Evolutionary conservation across 2,113 vertebrate species (phyloP).

Genomic region (Dromas ardeola): DNA sequence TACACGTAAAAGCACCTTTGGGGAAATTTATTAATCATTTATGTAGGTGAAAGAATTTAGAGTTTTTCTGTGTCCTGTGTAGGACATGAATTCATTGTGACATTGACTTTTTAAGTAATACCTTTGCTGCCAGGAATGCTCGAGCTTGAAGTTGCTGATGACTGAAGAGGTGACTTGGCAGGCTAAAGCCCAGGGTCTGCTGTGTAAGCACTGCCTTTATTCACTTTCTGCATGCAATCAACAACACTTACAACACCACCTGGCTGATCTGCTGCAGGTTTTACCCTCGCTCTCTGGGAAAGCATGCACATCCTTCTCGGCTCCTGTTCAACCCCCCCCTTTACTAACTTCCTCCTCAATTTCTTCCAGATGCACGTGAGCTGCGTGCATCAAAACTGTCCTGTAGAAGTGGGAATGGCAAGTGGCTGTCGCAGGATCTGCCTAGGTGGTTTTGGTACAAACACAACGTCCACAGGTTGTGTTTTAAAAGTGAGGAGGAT

Average conservation of each 20-base stretch:
- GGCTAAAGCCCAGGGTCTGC: not conserved
- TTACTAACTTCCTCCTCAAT: rapidly evolving
- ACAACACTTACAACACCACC: not conserved
- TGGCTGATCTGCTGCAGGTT: not conserved
- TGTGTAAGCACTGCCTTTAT: not conserved
- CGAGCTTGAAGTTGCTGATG: not conserved
- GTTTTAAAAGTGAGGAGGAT: not conserved
- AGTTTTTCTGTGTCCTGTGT: not conserved
- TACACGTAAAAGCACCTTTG: rapidly evolving
- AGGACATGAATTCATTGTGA: not conserved
- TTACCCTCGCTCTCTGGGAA: not conserved
- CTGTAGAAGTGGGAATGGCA: no score
- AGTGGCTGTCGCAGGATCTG: not conserved
- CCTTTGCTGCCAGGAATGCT: not conserved
- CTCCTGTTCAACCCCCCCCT: not conserved
- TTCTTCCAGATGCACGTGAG: not conserved
- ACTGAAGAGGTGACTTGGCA: not conserved
- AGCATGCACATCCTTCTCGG: rapidly evolving
- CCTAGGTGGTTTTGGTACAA: not conserved
- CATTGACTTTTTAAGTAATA: not conserved
- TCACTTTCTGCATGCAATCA: not conserved
- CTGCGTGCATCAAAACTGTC: rapidly evolving
- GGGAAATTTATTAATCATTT: not conserved
- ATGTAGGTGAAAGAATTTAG: not conserved
- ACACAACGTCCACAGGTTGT: not conserved